Conservation (phyloP, 2,888 invertebrate species). For the Theodoxus fluviatilis region DNA sequence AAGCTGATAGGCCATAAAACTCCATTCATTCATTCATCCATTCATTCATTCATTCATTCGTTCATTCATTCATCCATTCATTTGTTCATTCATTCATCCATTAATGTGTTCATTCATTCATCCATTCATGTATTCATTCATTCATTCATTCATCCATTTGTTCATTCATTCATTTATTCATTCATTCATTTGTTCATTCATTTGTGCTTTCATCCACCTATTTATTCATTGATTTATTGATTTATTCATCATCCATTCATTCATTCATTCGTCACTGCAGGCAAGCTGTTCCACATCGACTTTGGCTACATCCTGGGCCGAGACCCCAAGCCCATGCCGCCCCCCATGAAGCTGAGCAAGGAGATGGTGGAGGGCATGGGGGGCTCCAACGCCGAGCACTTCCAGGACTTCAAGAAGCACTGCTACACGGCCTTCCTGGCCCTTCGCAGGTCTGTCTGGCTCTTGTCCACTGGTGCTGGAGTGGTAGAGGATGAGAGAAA, state of each 20-base stretch:
- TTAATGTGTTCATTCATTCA: no score
- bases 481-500: not conserved
- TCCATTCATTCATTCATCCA: no score
- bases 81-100: no score
- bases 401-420: constrained; percentile 87
- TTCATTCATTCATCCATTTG: no score
- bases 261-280: constrained; percentile 45
- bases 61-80: no score
- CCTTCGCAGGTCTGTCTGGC: constrained; percentile 75
- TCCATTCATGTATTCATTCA: no score
- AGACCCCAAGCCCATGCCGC: constrained; percentile 98
- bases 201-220: not conserved
- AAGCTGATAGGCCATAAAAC: no score
- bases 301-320: constrained; percentile 97
- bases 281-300: constrained; percentile 65
- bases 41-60: no score
- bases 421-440: constrained; percentile 97
- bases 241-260: no score
- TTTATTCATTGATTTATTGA: not conserved
- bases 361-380: constrained; percentile 95
- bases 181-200: not conserved
- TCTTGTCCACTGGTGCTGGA: not conserved
- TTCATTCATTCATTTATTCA: no score
- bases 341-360: constrained; percentile 97
- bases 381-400: constrained; percentile 77